A percentile compares a stretch with the other conserved stretches of the same genome.
Evolutionary conservation across 1,140 invertebrate species (phyloP).

Genomic region (Drosophila guanche): DNA sequence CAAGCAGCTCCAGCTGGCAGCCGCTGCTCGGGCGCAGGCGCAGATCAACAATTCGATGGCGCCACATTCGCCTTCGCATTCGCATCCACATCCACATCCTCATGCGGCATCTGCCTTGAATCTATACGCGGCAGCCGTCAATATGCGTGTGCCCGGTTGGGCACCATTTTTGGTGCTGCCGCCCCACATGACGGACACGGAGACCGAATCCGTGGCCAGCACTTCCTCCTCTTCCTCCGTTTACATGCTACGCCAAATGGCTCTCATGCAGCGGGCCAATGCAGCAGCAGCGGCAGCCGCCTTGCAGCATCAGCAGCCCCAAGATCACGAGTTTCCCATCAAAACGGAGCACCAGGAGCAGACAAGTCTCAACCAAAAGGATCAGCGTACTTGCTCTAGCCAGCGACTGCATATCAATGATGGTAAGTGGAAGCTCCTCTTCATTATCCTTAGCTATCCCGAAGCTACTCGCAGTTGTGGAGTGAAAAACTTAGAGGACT

Average conservation of each 20-base stretch:
- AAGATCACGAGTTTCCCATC: not conserved
- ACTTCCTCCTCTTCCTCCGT: slow-evolving; percentile 32
- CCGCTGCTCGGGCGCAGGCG: slow-evolving; percentile 63
- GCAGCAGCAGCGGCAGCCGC: slow-evolving; percentile 43
- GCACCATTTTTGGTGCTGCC: slow-evolving; percentile 43
- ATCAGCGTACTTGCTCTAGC: no score
- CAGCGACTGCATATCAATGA: no score
- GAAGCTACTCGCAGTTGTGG: no score
- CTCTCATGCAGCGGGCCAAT: slow-evolving; percentile 65
- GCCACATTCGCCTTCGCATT: slow-evolving; percentile 10
- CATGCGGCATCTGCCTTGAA: slow-evolving; percentile 47
- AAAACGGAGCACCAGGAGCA: not conserved
- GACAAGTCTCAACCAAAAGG: no score
- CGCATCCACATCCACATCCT: slow-evolving; percentile 10
- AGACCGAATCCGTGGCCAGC: not conserved
- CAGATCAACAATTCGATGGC: slow-evolving; percentile 14
- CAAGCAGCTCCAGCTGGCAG: slow-evolving; percentile 67
- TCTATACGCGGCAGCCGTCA: slow-evolving; percentile 59
- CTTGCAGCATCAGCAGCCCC: slow-evolving; percentile 9
- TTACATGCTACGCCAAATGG: slow-evolving; percentile 67
- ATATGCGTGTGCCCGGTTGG: slow-evolving; percentile 53
- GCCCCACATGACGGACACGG: not conserved
- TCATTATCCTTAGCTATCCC: no score
- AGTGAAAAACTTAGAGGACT: no score
- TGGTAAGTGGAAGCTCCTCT: no score